A percentile compares a stretch with the other conserved stretches of the same genome.
Conservation (phyloP, 1,140 invertebrate genomes). For the Drosophila triauraria region DNA sequence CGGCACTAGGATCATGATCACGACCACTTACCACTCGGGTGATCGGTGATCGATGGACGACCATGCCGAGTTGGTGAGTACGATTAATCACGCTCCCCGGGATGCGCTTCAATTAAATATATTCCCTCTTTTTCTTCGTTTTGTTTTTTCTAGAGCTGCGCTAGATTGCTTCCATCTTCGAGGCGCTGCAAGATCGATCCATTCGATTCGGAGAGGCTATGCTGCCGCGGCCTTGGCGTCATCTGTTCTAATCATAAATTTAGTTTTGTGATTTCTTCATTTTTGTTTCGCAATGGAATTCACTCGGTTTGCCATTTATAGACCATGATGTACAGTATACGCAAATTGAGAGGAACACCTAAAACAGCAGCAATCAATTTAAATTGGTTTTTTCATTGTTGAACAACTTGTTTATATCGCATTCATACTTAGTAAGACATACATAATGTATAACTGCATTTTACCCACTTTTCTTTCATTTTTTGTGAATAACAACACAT, state of each 20-base stretch:
- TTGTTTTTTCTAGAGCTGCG: constrained; percentile 47
- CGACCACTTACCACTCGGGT: constrained; percentile 7
- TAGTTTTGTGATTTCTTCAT: constrained; percentile 58
- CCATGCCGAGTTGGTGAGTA: constrained; percentile 57
- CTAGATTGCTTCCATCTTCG: constrained; percentile 17
- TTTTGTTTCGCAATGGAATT: constrained; percentile 70
- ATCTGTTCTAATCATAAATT: constrained; percentile 81
- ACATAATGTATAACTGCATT: constrained; percentile 75
- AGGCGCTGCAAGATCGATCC: constrained; percentile 23
- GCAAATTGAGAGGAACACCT: constrained; percentile 26
- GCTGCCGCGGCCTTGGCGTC: constrained; percentile 49
- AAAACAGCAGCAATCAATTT: constrained; percentile 39
- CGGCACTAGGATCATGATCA: constrained; percentile 19
- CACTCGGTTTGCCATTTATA: constrained; percentile 57
- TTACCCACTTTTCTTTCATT: constrained; percentile 45
- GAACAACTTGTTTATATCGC: constrained; percentile 50
- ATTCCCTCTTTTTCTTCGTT: constrained; percentile 16
- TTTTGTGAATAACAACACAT: constrained; percentile 64
- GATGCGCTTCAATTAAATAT: constrained; percentile 18
- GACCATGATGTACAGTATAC: constrained; percentile 78
- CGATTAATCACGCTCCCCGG: constrained; percentile 31
- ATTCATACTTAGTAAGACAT: constrained; percentile 69
- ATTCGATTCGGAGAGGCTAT: constrained; percentile 13
- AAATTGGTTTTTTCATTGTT: constrained; percentile 67
- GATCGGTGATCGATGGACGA: constrained; percentile 34